Evolutionary conservation across 1,140 invertebrate genomes (phyloP), one percentile per base, ranked within the genome.

Genomic region (Gryon sp.): DNA sequence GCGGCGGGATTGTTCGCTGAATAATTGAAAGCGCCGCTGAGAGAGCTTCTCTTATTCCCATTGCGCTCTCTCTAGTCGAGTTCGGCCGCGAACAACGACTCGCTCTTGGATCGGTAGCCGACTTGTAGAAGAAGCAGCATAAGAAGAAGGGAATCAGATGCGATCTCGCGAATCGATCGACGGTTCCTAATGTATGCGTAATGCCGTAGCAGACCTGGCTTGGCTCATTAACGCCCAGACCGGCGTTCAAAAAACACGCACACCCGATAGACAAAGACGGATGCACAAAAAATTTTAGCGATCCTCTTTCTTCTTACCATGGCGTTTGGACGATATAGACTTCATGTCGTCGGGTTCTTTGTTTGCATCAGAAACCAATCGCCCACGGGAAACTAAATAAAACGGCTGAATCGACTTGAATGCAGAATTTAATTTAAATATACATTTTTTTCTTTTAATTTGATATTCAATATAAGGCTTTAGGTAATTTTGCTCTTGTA

Each of bases 11-110:
- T 89, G 87, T 88, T 89, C 84, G 82, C 76, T 83, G 86, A 88
- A 89, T 89, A 89, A 89, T 88, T 88, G 87, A 89, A 89, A 87
- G 87, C 86, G 85, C 87, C 87, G 86, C 88, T 84, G 70, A 81
- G 79, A 79, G 80, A 79, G 81, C 82, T 81, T 83, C 83, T 82
- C 83, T 87, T 81, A 83, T 86, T 87, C 85, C 82, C 85, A 83
- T 84, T 87, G 74, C 73, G 55, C 75, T 80, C 75, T 75, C 46
- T 75, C 46, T 57, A 55, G 34, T 50, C 55, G 76, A 62, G 52
- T 68, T 43, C 52, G 68, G 63, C 60, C 68, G 74, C 53, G 41
- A 76, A 75, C 52, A 75, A 75, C 72, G 53, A 75, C 59, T 63
- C 60, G 48, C 26, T 50, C 53, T 46, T 20, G 59, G 38, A 60